phyloP scores from a whole-genome alignment of 2,113 vertebrate species.

The Stigmatopora nigra region DNA sequence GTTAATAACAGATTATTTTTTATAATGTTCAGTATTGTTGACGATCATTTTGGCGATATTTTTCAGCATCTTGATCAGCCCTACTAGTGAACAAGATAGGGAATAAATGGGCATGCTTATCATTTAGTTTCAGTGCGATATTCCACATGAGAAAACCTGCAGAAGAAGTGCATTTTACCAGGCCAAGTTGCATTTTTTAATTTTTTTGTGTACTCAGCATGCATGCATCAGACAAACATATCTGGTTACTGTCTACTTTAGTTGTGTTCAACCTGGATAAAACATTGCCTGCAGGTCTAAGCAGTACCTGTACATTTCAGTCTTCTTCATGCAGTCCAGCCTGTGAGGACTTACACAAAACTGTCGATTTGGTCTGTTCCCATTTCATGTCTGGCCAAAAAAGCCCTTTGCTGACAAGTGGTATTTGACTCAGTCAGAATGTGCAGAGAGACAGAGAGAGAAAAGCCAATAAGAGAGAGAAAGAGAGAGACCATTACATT shows the following conservation, averaged over 20 bases:
- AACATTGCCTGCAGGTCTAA: constrained; percentile 4
- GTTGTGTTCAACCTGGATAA: background rate
- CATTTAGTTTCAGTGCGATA: background rate
- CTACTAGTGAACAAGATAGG: too few species aligned
- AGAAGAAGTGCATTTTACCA: background rate
- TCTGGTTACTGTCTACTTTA: background rate
- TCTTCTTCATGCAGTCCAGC: constrained; percentile 24
- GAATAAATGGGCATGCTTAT: too few species aligned
- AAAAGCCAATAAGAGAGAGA: too few species aligned
- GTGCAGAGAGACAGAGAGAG: constrained; percentile 21
- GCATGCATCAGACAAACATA: background rate
- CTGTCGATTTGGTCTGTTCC: constrained; percentile 53
- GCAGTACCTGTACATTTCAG: constrained; percentile 19
- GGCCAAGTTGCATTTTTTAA: background rate
- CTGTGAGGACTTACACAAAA: constrained; percentile 40
- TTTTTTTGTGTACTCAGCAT: background rate
- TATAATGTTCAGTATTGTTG: too few species aligned
- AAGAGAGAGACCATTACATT: constrained; percentile 41
- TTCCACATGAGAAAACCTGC: background rate
- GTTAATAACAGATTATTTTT: too few species aligned
- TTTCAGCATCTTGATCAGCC: too few species aligned
- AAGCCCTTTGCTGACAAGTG: constrained; percentile 62
- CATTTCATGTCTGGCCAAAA: constrained; percentile 66
- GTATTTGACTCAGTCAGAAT: constrained; percentile 60
- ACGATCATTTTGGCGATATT: too few species aligned